Conservation (phyloP, 2,113 vertebrate genomes). For the Gnathonemus echidnorhynchus region DNA sequence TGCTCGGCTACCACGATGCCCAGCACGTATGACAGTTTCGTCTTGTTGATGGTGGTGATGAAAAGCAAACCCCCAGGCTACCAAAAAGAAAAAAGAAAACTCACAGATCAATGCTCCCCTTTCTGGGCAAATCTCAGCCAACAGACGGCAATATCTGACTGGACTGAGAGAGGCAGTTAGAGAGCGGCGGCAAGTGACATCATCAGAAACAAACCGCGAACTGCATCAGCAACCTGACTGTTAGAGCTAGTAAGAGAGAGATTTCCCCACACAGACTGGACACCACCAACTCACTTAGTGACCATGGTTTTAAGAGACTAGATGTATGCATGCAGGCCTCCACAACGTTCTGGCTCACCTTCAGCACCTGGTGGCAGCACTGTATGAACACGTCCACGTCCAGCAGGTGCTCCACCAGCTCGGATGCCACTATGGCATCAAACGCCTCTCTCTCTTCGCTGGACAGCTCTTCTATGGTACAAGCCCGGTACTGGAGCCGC, state of each 20-base stretch:
- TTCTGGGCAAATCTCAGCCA: not conserved
- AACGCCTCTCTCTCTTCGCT: conserved; percentile 63
- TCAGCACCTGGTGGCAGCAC: conserved; percentile 77
- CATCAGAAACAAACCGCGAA: not conserved
- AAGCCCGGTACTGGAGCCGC: conserved; percentile 69
- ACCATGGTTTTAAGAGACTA: not conserved
- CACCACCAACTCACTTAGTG: not conserved
- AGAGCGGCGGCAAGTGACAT: not conserved
- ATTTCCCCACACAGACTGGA: not conserved
- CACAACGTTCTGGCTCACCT: conserved; percentile 57
- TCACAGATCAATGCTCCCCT: not conserved
- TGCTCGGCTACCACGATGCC: conserved; percentile 81
- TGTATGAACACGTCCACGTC: conserved; percentile 78
- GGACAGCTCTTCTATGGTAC: conserved; percentile 77
- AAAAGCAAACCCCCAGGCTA: conserved; percentile 84
- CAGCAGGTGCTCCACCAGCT: conserved; percentile 89
- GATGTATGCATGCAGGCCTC: not conserved
- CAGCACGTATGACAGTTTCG: conserved; percentile 78
- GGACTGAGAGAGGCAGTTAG: too few relatives aligned
- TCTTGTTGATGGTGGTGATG: conserved; percentile 90
- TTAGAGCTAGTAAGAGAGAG: not conserved
- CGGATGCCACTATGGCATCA: conserved; percentile 86
- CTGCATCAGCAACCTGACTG: not conserved
- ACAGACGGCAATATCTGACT: not conserved
- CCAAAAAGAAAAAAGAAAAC: not conserved